A percentile compares a stretch with the other conserved stretches of the same genome.
phyloP scores from a whole-genome alignment of 2,797 vertebrate species.

The Sebastes vulpes region DNA sequence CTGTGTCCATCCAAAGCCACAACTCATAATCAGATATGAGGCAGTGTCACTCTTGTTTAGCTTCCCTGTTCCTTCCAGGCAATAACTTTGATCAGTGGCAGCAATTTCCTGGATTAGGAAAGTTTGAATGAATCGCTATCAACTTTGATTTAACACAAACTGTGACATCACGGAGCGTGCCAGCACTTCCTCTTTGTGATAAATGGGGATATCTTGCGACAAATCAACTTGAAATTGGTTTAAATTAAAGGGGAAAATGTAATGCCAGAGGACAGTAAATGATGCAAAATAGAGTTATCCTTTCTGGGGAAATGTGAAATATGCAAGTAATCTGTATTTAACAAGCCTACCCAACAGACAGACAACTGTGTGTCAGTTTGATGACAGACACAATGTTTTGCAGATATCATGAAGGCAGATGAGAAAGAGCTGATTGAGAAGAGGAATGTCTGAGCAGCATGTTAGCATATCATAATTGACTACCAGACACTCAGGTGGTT shows the following conservation, averaged over 20 bases:
- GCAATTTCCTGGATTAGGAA: slow-evolving; percentile 71
- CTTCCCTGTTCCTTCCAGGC: slow-evolving; percentile 76
- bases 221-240: slow-evolving; percentile 11
- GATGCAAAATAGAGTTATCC: not conserved
- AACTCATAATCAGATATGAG: slow-evolving; percentile 50
- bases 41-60: slow-evolving; percentile 38
- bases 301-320: not conserved
- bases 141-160: slow-evolving; percentile 31
- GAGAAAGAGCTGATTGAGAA: slow-evolving; percentile 72
- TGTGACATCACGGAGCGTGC: not conserved
- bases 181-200: slow-evolving; percentile 45
- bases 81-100: slow-evolving; percentile 64
- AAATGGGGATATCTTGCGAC: slow-evolving; percentile 13
- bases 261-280: not conserved
- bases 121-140: slow-evolving; percentile 65
- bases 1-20: slow-evolving; percentile 56
- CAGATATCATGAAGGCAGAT: slow-evolving; percentile 53
- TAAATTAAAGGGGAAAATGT: not conserved
- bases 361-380: not conserved
- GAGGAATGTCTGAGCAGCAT: slow-evolving; percentile 45
- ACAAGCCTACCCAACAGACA: not conserved
- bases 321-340: not conserved
- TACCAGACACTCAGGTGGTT: slow-evolving; percentile 73
- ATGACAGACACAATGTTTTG: slow-evolving; percentile 41
- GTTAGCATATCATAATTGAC: slow-evolving; percentile 55